Evolutionary conservation across 2,797 vertebrate genomes (phyloP).

Genomic region (Argentina silus): DNA sequence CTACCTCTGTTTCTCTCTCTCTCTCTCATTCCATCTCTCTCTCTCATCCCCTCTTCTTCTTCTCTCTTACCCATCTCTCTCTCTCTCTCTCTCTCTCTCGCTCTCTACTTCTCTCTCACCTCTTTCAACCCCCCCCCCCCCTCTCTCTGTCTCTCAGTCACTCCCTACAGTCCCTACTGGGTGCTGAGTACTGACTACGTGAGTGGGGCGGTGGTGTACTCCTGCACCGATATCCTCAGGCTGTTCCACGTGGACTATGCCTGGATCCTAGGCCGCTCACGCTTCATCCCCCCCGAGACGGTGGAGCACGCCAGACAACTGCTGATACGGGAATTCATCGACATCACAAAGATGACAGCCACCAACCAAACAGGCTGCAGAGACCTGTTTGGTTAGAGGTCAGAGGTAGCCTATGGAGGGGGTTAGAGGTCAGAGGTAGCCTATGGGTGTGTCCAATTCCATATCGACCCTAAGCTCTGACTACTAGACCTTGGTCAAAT

Average conservation of each 20-base stretch:
- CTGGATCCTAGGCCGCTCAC: constrained; percentile 77
- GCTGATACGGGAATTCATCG: constrained; percentile 64
- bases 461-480: too few relatives aligned
- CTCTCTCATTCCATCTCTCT: neutral
- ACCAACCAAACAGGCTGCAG: constrained; percentile 75
- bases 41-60: neutral
- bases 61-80: neutral
- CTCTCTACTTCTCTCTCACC: neutral
- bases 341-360: constrained; percentile 64
- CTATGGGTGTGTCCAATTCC: too few relatives aligned
- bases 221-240: constrained; percentile 72
- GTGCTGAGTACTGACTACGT: constrained; percentile 65
- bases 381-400: constrained; percentile 34
- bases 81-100: neutral
- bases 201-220: constrained; percentile 71
- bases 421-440: neutral
- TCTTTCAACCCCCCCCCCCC: neutral
- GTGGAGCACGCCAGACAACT: constrained; percentile 62
- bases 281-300: constrained; percentile 52
- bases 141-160: constrained; percentile 53
- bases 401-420: neutral
- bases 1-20: neutral
- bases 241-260: constrained; percentile 74
- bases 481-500: too few relatives aligned
- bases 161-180: constrained; percentile 61